Conservation (phyloP, 2,888 invertebrate species). For the Ischnus inquisitorius region DNA sequence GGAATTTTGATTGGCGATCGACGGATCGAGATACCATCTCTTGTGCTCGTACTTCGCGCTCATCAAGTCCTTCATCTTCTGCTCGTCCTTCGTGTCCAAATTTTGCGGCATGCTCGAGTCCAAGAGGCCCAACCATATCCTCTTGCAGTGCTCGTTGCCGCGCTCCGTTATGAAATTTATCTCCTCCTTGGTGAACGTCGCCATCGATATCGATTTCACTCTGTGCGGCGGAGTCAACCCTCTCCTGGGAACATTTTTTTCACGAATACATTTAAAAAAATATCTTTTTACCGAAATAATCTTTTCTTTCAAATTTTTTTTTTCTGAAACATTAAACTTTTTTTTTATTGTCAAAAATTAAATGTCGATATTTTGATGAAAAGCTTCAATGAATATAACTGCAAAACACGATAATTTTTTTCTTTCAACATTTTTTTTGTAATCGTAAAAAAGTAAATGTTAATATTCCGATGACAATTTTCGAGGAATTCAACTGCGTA, state of each 20-base stretch:
- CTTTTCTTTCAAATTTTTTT: not conserved
- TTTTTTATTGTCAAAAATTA: no score
- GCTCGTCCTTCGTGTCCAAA: constrained; percentile 92
- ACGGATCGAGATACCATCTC: constrained; percentile 87
- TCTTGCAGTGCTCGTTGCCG: constrained; percentile 97
- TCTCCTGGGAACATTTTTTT: constrained; percentile 89
- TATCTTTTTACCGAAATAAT: not conserved
- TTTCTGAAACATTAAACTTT: not conserved
- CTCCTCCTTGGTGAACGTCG: constrained; percentile 98
- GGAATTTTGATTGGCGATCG: constrained; percentile 76
- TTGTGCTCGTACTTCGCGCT: constrained; percentile 98
- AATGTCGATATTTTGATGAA: no score
- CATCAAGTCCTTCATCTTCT: constrained; percentile 97
- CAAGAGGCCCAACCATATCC: constrained; percentile 96
- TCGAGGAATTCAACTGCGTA: not conserved
- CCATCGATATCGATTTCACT: constrained; percentile 99
- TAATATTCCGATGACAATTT: not conserved
- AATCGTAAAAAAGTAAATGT: no score
- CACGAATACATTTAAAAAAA: constrained; percentile 6
- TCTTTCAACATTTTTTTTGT: no score
- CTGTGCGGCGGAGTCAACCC: constrained; percentile 99
- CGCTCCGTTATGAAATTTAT: constrained; percentile 95
- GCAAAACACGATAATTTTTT: no score
- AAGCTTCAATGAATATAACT: no score
- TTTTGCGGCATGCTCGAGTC: constrained; percentile 87